Evolutionary conservation across 1,140 invertebrate genomes (phyloP).

Genomic region (Adoxophyes honmai): DNA sequence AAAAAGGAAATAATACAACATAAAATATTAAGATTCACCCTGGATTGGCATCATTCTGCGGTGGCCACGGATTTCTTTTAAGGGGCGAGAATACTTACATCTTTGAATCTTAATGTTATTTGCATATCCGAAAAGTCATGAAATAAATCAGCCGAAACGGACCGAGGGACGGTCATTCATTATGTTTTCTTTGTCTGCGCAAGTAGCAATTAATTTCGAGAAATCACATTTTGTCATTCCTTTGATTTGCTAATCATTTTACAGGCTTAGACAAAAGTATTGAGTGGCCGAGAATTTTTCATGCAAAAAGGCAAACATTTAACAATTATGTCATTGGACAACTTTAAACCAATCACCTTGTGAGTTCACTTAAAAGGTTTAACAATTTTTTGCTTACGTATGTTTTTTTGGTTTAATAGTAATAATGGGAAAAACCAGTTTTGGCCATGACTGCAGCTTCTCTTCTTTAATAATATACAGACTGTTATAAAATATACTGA

Average conservation of each 20-base stretch:
- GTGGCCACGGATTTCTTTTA: slow-evolving; percentile 60
- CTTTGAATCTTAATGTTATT: slow-evolving; percentile 75
- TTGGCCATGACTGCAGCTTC: too few relatives aligned
- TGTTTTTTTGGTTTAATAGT: too few relatives aligned
- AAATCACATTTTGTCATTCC: slow-evolving; percentile 26
- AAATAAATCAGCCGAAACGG: slow-evolving; percentile 75
- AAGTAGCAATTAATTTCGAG: slow-evolving; percentile 61
- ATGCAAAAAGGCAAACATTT: too few relatives aligned
- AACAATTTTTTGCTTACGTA: too few relatives aligned
- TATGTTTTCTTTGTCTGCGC: slow-evolving; percentile 62
- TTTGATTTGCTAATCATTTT: slow-evolving; percentile 16
- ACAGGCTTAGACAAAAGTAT: too few relatives aligned
- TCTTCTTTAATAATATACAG: too few relatives aligned
- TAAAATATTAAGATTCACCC: slow-evolving; percentile 76
- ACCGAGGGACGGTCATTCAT: slow-evolving; percentile 68
- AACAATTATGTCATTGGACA: too few relatives aligned
- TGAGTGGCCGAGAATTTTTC: too few relatives aligned
- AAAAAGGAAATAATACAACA: slow-evolving; percentile 75
- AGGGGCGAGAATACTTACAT: slow-evolving; percentile 60
- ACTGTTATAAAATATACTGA: slow-evolving; percentile 15
- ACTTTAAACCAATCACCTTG: too few relatives aligned
- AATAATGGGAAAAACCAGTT: too few relatives aligned
- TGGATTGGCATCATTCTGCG: slow-evolving; percentile 73
- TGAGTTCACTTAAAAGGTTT: too few relatives aligned
- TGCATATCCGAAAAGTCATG: slow-evolving; percentile 76